These are phyloP conservation scores for Numenius phaeopus DNA, from an alignment of 2,797 vertebrate species.

Conservation along the genomic window DNA sequence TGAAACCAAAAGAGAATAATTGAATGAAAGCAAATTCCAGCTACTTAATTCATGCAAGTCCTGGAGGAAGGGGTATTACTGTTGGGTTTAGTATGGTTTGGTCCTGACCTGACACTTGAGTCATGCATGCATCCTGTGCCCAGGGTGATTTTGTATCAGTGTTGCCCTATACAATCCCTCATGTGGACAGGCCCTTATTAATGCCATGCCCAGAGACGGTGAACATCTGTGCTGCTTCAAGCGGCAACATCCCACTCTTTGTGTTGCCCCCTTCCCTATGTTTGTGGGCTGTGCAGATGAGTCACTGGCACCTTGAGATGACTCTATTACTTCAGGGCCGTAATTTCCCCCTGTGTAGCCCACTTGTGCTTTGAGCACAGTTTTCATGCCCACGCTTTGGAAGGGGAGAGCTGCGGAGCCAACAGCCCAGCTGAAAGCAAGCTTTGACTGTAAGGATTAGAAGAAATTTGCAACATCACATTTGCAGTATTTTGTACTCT, in stretches of 20 bases:
- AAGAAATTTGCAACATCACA: background rate
- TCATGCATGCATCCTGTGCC: background rate
- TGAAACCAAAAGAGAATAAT: background rate
- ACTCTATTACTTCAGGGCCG: background rate
- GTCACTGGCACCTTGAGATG: background rate
- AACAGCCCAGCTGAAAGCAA: background rate
- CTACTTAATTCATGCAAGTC: background rate
- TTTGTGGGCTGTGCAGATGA: background rate
- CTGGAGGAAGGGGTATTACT: background rate
- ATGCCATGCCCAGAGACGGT: rapidly evolving
- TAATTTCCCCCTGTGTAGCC: background rate
- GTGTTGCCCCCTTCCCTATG: background rate
- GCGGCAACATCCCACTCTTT: background rate
- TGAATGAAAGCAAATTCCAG: background rate
- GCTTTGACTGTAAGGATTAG: background rate
- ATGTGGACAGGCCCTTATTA: background rate
- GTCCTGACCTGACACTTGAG: background rate
- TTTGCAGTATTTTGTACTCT: background rate
- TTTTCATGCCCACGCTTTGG: background rate
- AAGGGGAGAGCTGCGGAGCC: rapidly evolving
- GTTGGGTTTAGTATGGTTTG: background rate
- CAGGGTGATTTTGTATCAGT: background rate
- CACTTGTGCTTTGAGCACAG: background rate
- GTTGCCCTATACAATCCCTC: background rate
- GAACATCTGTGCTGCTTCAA: background rate